A percentile compares a stretch with the other conserved stretches of the same genome.
These are phyloP conservation scores for Aphelenchoides fujianensis DNA, from an alignment of 1,140 invertebrate species.

Conservation along the genomic window DNA sequence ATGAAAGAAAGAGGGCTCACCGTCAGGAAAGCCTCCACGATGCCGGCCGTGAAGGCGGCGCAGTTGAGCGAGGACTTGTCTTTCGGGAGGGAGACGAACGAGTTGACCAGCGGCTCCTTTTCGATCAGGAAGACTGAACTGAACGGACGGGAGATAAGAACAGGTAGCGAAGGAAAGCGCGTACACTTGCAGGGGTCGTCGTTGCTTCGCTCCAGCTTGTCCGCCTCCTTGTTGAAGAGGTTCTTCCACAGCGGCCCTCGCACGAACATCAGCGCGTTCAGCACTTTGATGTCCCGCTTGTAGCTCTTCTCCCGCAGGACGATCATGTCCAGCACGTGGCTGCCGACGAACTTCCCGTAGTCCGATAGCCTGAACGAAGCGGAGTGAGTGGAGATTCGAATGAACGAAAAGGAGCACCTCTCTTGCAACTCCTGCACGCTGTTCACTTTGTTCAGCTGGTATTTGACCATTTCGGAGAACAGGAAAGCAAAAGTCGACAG, in stretches of 20 bases:
- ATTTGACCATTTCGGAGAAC: conserved; percentile 96
- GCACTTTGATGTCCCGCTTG: conserved; percentile 88
- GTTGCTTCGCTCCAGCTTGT: conserved; percentile 95
- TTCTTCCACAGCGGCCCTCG: conserved; percentile 96
- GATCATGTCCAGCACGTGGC: conserved; percentile 84
- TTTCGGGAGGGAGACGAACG: conserved; percentile 93
- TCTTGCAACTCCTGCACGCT: conserved; percentile 89
- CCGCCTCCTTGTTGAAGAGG: conserved; percentile 93
- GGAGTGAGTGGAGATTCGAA: background rate
- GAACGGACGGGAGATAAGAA: conserved; percentile 24
- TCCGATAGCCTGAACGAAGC: conserved; percentile 74
- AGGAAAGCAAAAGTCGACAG: conserved; percentile 88
- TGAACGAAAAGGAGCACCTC: conserved; percentile 71
- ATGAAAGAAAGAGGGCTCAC: conserved; percentile 68
- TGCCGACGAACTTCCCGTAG: conserved; percentile 88
- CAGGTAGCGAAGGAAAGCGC: conserved; percentile 36
- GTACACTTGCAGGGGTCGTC: conserved; percentile 87
- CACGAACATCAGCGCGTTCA: conserved; percentile 91
- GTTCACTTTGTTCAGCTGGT: conserved; percentile 90
- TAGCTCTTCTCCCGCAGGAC: conserved; percentile 82
- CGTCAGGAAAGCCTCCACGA: conserved; percentile 89
- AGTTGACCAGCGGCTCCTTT: conserved; percentile 92
- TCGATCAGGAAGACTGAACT: conserved; percentile 86
- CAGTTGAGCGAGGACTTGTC: conserved; percentile 95
- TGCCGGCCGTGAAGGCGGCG: conserved; percentile 95